Evolutionary conservation across 2,797 vertebrate species (phyloP).

Genomic region (Anas capensis): DNA sequence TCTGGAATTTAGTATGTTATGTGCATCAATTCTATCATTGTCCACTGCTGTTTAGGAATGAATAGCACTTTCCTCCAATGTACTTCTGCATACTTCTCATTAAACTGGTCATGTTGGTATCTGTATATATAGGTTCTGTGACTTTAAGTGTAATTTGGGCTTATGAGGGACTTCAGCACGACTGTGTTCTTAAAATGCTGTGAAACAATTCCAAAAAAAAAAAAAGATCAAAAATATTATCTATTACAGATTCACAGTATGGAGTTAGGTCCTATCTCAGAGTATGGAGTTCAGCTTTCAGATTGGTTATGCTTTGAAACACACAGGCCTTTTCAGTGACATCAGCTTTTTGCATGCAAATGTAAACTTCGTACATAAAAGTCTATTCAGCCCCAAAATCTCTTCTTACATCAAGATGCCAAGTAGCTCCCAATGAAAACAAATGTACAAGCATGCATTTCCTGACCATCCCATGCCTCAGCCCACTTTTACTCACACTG

Average conservation of each 20-base stretch:
- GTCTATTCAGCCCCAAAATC: constrained; percentile 64
- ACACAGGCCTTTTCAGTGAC: constrained; percentile 65
- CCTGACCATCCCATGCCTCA: constrained; percentile 59
- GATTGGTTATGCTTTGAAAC: constrained; percentile 25
- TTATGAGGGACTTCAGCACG: background rate
- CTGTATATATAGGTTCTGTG: background rate
- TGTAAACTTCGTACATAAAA: constrained; percentile 63
- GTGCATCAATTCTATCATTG: background rate
- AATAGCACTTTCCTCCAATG: background rate
- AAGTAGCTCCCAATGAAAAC: constrained; percentile 53
- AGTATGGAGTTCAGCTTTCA: constrained; percentile 24
- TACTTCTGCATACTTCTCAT: background rate
- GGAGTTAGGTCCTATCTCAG: background rate
- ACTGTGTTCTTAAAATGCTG: background rate
- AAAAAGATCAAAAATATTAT: background rate
- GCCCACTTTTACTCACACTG: constrained; percentile 38
- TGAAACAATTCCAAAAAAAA: background rate
- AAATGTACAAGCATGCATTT: constrained; percentile 68
- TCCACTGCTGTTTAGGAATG: background rate
- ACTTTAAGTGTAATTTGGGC: background rate
- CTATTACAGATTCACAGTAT: background rate
- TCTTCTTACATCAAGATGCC: constrained; percentile 49
- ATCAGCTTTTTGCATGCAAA: constrained; percentile 71
- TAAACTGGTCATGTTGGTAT: background rate
- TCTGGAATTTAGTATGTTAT: background rate